Evolutionary conservation across 1,140 invertebrate genomes (phyloP).

Genomic region (Drosophila subobscura): DNA sequence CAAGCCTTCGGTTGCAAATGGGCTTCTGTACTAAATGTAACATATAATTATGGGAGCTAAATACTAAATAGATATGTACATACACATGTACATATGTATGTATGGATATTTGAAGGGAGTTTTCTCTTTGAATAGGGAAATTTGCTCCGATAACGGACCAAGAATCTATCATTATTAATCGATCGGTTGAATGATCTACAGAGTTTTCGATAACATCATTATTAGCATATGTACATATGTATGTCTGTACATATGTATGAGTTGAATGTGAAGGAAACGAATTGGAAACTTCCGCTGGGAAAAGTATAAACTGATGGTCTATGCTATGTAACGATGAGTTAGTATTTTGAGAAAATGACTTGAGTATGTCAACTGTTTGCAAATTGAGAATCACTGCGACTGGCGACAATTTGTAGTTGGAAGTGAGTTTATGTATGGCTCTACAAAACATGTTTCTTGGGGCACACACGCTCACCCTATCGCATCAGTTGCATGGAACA

Average conservation of each 20-base stretch:
- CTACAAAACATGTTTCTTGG: slow-evolving; percentile 30
- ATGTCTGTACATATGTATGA: no score
- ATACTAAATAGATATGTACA: slow-evolving; percentile 1
- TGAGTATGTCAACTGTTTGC: no score
- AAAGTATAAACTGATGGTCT: neutral
- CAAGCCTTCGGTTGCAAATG: no score
- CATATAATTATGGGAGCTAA: slow-evolving; percentile 3
- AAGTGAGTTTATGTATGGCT: slow-evolving; percentile 3
- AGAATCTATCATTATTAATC: no score
- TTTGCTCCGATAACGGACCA: no score
- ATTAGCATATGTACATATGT: no score
- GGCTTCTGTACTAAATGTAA: slow-evolving; percentile 10
- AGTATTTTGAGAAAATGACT: no score
- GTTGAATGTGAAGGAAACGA: no score
- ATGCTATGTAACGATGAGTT: neutral
- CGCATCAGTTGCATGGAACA: slow-evolving; percentile 11
- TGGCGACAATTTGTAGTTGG: neutral
- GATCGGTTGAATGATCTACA: no score
- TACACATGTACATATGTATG: neutral
- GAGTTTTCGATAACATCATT: no score
- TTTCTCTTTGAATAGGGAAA: neutral
- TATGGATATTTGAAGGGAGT: slow-evolving; percentile 24
- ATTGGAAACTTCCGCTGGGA: neutral
- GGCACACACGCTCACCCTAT: slow-evolving; percentile 31
- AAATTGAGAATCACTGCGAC: no score